A percentile compares a stretch with the other conserved stretches of the same genome.
Evolutionary conservation across 2,797 vertebrate species (phyloP).

Genomic region (Emydoidea blandingii): DNA sequence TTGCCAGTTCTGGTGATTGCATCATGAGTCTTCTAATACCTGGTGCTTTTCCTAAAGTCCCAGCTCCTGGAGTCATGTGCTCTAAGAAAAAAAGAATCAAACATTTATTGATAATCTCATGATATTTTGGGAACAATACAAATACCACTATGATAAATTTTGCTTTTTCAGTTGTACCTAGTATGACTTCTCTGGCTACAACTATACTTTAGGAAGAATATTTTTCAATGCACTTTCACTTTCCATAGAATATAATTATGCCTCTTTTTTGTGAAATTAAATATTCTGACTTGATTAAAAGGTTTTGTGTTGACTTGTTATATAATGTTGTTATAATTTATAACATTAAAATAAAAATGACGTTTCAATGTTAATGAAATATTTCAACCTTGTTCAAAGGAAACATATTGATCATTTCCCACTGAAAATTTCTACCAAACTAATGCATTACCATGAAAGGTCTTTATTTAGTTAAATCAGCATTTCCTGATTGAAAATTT

Average conservation of each 20-base stretch:
- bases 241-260: not conserved
- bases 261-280: not conserved
- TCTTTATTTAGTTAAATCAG: not conserved
- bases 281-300: not conserved
- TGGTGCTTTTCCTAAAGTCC: not conserved
- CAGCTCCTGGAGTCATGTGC: not conserved
- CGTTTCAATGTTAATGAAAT: not conserved
- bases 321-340: not conserved
- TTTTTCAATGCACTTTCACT: not conserved
- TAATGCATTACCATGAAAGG: not conserved
- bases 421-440: not conserved
- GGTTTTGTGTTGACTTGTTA: not conserved
- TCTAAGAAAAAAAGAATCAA: not conserved
- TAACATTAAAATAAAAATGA: not conserved
- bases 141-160: not conserved
- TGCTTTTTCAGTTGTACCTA: not conserved
- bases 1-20: not conserved
- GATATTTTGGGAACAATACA: not conserved
- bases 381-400: not conserved
- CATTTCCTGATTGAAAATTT: not conserved
- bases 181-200: not conserved
- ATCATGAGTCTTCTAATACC: not conserved
- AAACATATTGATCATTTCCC: not conserved
- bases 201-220: not conserved
- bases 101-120: not conserved